Evolutionary conservation across 2,797 vertebrate genomes (phyloP).

Genomic region (Pyrocephalus nanus): DNA sequence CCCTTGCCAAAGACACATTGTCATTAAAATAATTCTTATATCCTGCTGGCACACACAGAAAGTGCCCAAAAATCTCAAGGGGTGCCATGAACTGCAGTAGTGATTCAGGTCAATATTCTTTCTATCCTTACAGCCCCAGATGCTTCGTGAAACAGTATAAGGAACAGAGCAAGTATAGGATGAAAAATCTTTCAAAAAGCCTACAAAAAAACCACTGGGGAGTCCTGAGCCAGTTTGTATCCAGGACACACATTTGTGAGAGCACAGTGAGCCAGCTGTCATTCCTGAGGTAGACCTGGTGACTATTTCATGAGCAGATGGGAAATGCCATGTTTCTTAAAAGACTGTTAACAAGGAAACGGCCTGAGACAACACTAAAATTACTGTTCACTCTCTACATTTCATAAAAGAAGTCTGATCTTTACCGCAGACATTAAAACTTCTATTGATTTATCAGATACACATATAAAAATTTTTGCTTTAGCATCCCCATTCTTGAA

Average conservation of each 20-base stretch:
- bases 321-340: slow-evolving; percentile 5
- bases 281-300: slow-evolving; percentile 19
- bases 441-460: background rate
- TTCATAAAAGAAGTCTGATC: background rate
- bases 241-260: background rate
- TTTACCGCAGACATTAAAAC: background rate
- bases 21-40: background rate
- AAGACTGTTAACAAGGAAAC: background rate
- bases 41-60: background rate
- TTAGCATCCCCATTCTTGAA: background rate
- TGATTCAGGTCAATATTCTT: background rate
- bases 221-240: background rate
- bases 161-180: background rate
- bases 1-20: background rate
- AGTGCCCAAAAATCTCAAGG: background rate
- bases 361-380: slow-evolving; percentile 3
- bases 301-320: slow-evolving; percentile 20
- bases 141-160: background rate
- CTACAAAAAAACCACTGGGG: background rate
- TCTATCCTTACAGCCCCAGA: background rate
- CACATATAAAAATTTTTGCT: background rate
- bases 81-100: background rate
- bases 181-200: background rate
- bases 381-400: background rate
- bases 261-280: background rate